Percentiles rank a stretch among this genome's conserved stretches.
Evolutionary conservation across 2,888 invertebrate species (phyloP).

Genomic region (Dynastes maya): DNA sequence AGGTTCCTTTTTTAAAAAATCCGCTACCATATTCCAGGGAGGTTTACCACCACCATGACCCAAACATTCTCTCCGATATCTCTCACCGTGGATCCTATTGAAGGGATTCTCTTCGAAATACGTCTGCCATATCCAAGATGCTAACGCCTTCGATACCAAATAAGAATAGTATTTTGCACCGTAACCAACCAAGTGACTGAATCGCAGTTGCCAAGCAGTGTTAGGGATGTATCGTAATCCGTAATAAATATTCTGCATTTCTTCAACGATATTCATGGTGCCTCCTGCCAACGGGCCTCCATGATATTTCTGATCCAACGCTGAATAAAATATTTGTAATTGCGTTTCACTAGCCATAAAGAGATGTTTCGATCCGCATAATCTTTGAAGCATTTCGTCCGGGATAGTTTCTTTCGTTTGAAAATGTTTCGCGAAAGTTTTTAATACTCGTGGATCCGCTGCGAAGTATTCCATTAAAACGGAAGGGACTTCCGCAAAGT

Average conservation of each 20-base stretch:
- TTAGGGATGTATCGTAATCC: conserved; percentile 89
- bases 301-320: conserved; percentile 93
- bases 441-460: conserved; percentile 87
- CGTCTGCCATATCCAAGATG: conserved; percentile 93
- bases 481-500: conserved; percentile 99
- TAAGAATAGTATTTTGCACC: conserved; percentile 99
- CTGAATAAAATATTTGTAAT: conserved; percentile 83
- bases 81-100: conserved; percentile 83
- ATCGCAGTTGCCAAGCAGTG: conserved; percentile 97
- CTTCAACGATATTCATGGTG: conserved; percentile 83
- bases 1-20: conserved; percentile 84
- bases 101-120: conserved; percentile 88
- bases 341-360: conserved; percentile 93
- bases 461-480: conserved; percentile 99
- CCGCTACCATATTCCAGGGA: conserved; percentile 83
- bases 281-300: conserved; percentile 72
- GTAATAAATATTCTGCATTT: conserved; percentile 87
- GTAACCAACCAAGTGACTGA: conserved; percentile 97
- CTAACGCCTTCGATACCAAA: conserved; percentile 93
- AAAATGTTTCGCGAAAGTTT: conserved; percentile 91
- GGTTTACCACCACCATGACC: conserved; percentile 92
- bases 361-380: conserved; percentile 89
- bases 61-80: conserved; percentile 83
- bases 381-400: conserved; percentile 82
- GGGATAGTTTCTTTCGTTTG: conserved; percentile 90